Conservation (phyloP, 2,888 invertebrate species). For the Drosophila atripex region DNA sequence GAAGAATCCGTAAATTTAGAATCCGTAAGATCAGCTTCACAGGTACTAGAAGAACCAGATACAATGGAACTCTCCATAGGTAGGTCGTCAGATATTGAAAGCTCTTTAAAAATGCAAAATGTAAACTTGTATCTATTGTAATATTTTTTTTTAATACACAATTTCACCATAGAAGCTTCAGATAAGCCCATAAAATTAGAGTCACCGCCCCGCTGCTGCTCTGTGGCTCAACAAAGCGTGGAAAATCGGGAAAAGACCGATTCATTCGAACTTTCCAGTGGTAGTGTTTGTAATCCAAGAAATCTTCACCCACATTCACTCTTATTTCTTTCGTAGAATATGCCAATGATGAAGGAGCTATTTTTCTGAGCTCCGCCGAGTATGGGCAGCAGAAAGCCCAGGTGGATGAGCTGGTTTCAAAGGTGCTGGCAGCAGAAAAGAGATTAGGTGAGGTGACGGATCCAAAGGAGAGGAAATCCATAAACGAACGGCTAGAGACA, state of each 20-base stretch:
- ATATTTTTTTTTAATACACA: no score
- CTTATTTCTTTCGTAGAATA: constrained; percentile 4
- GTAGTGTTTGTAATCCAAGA: background rate
- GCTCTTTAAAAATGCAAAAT: no score
- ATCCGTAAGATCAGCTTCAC: no score
- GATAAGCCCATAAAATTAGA: background rate
- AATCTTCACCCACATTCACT: no score
- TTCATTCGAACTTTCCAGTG: constrained; percentile 7
- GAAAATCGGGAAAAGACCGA: background rate
- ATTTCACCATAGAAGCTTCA: background rate
- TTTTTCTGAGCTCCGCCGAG: constrained; percentile 13
- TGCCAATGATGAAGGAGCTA: constrained; percentile 16
- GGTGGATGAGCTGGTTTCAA: constrained; percentile 17
- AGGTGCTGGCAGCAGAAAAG: background rate
- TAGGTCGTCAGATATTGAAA: no score
- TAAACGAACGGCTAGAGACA: background rate
- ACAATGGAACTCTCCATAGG: no score
- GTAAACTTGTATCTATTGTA: no score
- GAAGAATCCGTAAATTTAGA: no score
- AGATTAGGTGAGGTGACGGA: background rate
- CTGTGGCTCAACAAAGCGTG: background rate
- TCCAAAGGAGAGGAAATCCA: background rate
- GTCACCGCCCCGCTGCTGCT: background rate
- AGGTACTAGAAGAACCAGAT: no score
- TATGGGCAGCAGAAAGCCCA: constrained; percentile 15